A percentile compares a stretch with the other conserved stretches of the same genome.
phyloP scores from a whole-genome alignment of 2,888 invertebrate genomes.

The Cotesia congregata region DNA sequence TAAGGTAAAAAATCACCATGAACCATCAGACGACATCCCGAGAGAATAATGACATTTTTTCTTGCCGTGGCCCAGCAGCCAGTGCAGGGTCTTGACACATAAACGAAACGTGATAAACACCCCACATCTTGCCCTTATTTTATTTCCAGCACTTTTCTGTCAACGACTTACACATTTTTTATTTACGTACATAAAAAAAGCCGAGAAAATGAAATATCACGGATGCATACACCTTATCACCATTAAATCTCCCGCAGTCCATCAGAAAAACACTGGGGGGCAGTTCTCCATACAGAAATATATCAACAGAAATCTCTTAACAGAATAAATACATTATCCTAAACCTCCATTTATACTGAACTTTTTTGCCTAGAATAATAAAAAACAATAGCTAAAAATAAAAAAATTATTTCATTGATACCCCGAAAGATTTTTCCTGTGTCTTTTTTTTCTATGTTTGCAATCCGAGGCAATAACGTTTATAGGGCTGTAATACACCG shows the following conservation, averaged over 20 bases:
- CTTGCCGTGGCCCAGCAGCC: slow-evolving; percentile 41
- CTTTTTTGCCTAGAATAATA: neutral
- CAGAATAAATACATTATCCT: slow-evolving; percentile 56
- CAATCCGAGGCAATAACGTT: neutral
- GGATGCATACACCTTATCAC: slow-evolving; percentile 48
- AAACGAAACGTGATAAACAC: slow-evolving; percentile 58
- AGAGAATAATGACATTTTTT: slow-evolving; percentile 36
- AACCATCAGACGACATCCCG: slow-evolving; percentile 52
- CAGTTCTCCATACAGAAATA: slow-evolving; percentile 33
- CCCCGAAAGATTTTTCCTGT: neutral
- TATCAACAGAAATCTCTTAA: slow-evolving; percentile 56
- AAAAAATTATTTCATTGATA: neutral
- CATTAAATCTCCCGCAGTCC: slow-evolving; percentile 29
- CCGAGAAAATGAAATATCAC: slow-evolving; percentile 57
- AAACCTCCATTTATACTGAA: slow-evolving; percentile 23
- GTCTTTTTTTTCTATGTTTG: neutral
- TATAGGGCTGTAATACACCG: neutral
- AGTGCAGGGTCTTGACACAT: slow-evolving; percentile 66
- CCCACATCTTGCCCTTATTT: slow-evolving; percentile 9
- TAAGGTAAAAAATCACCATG: slow-evolving; percentile 66
- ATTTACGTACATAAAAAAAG: slow-evolving; percentile 35
- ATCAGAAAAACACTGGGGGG: slow-evolving; percentile 45
- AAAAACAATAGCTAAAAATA: neutral
- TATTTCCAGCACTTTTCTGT: slow-evolving; percentile 21
- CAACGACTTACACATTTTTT: slow-evolving; percentile 42